A percentile compares a stretch with the other conserved stretches of the same genome.
Conservation (phyloP, 2,888 invertebrate genomes). For the Agonopterix arenella region DNA sequence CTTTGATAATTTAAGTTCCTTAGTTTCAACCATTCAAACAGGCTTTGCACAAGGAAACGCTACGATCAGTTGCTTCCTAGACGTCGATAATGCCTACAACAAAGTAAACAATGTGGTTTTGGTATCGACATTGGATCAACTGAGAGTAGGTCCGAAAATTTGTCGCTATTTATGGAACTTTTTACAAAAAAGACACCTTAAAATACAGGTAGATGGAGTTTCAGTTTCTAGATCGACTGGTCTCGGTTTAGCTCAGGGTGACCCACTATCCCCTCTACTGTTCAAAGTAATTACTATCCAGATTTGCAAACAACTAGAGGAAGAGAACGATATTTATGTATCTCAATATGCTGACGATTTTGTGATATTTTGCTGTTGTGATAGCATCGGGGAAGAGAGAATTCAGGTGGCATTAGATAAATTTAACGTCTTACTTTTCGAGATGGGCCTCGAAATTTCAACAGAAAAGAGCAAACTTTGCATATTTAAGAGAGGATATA, state of each 20-base stretch:
- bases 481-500: not conserved
- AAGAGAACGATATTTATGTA: not conserved
- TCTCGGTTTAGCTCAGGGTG: slow-evolving; percentile 15
- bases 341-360: slow-evolving; percentile 5
- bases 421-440: not conserved
- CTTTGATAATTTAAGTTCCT: slow-evolving; percentile 7
- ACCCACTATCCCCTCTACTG: slow-evolving; percentile 20
- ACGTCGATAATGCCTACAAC: not conserved
- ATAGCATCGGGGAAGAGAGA: not conserved
- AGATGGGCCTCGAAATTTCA: not conserved
- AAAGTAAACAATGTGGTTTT: slow-evolving; percentile 1
- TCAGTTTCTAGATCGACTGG: not conserved
- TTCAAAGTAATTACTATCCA: slow-evolving; percentile 15
- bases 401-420: not conserved
- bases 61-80: slow-evolving; percentile 1
- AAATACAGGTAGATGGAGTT: not conserved
- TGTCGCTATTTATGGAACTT: slow-evolving; percentile 5
- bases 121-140: not conserved
- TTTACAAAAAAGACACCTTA: not conserved
- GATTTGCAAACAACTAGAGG: not conserved
- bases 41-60: slow-evolving; percentile 1
- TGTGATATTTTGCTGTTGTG: not conserved
- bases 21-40: slow-evolving; percentile 10
- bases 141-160: slow-evolving; percentile 1
- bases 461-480: not conserved